Evolutionary conservation across 2,113 vertebrate genomes (phyloP).

Genomic region (Upupa epops): DNA sequence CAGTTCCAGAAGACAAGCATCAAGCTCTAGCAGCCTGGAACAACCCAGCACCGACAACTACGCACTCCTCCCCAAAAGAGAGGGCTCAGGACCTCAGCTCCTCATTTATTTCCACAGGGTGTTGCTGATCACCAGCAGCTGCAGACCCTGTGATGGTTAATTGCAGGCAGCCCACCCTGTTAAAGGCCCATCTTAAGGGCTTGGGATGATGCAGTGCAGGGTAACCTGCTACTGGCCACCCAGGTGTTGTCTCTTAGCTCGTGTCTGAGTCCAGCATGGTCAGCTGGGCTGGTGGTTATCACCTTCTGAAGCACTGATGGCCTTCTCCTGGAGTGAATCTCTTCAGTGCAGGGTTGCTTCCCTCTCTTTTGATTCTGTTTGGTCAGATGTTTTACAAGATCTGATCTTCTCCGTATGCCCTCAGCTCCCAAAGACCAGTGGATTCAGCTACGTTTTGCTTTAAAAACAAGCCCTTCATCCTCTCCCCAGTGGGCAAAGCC

Average conservation of each 20-base stretch:
- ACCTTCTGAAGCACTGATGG: background rate
- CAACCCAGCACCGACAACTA: accelerated
- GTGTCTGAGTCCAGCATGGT: background rate
- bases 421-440: background rate
- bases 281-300: background rate
- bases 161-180: background rate
- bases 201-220: background rate
- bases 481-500: background rate
- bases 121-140: background rate
- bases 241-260: background rate
- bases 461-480: background rate
- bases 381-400: background rate
- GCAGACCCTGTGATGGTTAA: accelerated
- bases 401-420: background rate
- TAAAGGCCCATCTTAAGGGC: background rate
- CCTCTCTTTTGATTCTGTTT: background rate
- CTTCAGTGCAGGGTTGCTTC: background rate
- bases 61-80: accelerated
- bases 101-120: background rate
- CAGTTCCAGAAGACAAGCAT: accelerated
- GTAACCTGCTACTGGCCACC: too few species aligned
- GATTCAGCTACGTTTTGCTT: background rate
- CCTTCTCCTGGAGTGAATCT: background rate
- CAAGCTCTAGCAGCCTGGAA: background rate
- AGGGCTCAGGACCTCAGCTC: accelerated